Evolutionary conservation across 2,797 vertebrate genomes (phyloP).

Genomic region (Uromys caudimaculatus): DNA sequence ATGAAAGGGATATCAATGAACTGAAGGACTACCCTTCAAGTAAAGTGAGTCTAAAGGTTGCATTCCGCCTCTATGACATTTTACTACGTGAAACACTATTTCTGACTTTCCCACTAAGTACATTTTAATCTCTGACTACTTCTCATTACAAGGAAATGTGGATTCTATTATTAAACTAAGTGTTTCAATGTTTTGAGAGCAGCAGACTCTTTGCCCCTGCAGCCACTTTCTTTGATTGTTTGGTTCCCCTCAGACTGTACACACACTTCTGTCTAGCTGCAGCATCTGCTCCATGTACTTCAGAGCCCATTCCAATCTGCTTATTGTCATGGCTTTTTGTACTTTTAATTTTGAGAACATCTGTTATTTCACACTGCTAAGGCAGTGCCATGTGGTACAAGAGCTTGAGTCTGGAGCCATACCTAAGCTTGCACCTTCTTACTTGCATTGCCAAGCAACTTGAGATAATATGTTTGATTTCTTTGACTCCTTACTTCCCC

Average conservation of each 20-base stretch:
- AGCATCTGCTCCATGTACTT: conserved; percentile 54
- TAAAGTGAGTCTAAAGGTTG: background rate
- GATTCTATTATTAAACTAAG: conserved; percentile 32
- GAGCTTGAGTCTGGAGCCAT: background rate
- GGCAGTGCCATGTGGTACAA: background rate
- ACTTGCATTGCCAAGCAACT: background rate
- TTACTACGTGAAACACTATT: background rate
- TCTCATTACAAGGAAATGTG: background rate
- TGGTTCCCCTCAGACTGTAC: conserved; percentile 56
- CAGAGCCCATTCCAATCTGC: conserved; percentile 29
- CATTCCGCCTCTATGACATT: background rate
- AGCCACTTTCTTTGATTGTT: conserved; percentile 46
- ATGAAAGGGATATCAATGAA: background rate
- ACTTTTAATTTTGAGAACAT: conserved; percentile 58
- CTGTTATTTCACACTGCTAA: conserved; percentile 41
- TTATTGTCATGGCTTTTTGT: background rate
- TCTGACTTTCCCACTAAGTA: background rate
- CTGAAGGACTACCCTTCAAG: background rate
- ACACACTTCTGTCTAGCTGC: conserved; percentile 25
- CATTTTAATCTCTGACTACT: conserved; percentile 38
- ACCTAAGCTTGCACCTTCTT: background rate
- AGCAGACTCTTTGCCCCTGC: background rate
- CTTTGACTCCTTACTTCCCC: background rate
- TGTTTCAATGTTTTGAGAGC: conserved; percentile 52
- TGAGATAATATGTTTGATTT: background rate